These are phyloP conservation scores for Taeniopygia guttata DNA, from an alignment of 2,797 vertebrate species.

Conservation along the genomic window DNA sequence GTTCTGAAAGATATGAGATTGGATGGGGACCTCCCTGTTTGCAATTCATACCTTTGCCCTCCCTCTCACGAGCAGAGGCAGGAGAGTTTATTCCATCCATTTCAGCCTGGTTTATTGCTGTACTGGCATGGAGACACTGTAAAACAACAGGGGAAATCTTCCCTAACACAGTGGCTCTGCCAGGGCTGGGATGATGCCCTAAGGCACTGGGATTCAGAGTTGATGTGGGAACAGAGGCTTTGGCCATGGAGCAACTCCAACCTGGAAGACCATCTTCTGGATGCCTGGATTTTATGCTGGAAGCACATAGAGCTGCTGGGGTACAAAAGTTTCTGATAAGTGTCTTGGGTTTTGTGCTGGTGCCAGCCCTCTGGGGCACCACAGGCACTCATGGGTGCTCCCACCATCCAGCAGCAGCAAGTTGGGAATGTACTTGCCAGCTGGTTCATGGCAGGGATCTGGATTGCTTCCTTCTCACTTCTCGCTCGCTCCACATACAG, in stretches of 20 bases:
- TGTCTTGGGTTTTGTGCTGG: not conserved
- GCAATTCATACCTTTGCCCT: not conserved
- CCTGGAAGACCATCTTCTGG: not conserved
- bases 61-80: not conserved
- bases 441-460: not conserved
- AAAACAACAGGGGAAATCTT: conserved; percentile 6
- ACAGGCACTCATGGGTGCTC: not conserved
- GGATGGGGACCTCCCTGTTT: not conserved
- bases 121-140: not conserved
- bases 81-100: not conserved
- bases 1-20: not conserved
- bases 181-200: not conserved
- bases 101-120: not conserved
- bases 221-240: not conserved
- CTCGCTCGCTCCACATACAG: not conserved
- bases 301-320: not conserved
- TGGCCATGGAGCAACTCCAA: not conserved
- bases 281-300: not conserved
- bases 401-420: rapidly evolving
- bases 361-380: not conserved
- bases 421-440: not conserved
- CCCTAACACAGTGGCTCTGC: not conserved
- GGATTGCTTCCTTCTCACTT: not conserved
- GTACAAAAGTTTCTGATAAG: not conserved
- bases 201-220: not conserved